A percentile compares a stretch with the other conserved stretches of the same genome.
phyloP scores from a whole-genome alignment of 2,888 invertebrate species.

The Mallateleia sp. region DNA sequence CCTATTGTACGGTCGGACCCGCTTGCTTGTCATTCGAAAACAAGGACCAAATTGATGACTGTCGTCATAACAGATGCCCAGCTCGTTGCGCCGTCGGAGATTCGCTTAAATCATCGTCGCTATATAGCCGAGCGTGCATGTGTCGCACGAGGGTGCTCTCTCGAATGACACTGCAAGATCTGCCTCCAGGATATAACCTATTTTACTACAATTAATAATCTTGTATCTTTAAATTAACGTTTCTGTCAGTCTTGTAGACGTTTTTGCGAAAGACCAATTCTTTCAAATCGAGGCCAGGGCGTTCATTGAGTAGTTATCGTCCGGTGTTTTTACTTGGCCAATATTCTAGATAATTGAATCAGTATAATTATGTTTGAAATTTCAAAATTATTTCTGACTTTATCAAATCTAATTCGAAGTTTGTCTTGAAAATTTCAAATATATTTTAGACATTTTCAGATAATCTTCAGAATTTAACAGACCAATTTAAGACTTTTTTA shows the following conservation, averaged over 20 bases:
- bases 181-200: slow-evolving; percentile 58
- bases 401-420: too few relatives aligned
- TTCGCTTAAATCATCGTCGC: slow-evolving; percentile 73
- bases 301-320: background rate
- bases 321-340: too few relatives aligned
- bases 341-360: too few relatives aligned
- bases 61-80: slow-evolving; percentile 75
- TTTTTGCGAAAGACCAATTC: slow-evolving; percentile 13
- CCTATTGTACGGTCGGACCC: slow-evolving; percentile 61
- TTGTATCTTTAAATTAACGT: slow-evolving; percentile 63
- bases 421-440: too few relatives aligned
- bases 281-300: slow-evolving; percentile 40
- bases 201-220: slow-evolving; percentile 71
- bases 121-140: slow-evolving; percentile 56
- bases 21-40: slow-evolving; percentile 74
- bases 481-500: too few relatives aligned
- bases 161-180: slow-evolving; percentile 72
- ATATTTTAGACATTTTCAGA: too few relatives aligned
- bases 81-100: slow-evolving; percentile 67
- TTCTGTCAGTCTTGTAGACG: slow-evolving; percentile 41
- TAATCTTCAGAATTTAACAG: too few relatives aligned
- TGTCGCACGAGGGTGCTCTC: slow-evolving; percentile 65
- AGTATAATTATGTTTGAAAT: too few relatives aligned
- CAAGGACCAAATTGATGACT: slow-evolving; percentile 77
- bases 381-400: too few relatives aligned